phyloP scores from a whole-genome alignment of 2,113 vertebrate species.

The Scatophagus argus region DNA sequence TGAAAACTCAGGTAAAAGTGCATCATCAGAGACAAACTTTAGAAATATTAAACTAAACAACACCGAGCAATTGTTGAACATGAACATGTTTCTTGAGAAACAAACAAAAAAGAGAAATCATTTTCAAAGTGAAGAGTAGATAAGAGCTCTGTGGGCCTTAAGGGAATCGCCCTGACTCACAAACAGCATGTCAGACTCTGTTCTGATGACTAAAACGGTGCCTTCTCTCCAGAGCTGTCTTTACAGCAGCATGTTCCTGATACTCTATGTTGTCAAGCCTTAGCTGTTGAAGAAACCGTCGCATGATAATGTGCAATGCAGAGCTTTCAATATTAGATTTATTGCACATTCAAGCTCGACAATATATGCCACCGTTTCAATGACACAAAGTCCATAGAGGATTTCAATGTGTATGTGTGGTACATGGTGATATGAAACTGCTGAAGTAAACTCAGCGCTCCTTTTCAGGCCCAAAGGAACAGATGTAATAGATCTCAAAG shows the following conservation, averaged over 20 bases:
- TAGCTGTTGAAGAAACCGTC: slow-evolving; percentile 39
- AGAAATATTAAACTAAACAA: slow-evolving; percentile 13
- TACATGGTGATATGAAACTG: slow-evolving; percentile 25
- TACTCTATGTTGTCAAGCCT: slow-evolving; percentile 27
- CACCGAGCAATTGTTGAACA: not conserved
- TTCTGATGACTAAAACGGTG: slow-evolving; percentile 30
- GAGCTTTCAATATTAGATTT: slow-evolving; percentile 20
- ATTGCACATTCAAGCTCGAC: not conserved
- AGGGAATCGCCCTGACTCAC: slow-evolving; percentile 38
- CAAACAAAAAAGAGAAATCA: slow-evolving; percentile 39
- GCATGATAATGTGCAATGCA: slow-evolving; percentile 15
- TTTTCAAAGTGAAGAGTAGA: slow-evolving; percentile 45
- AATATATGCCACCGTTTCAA: slow-evolving; percentile 11
- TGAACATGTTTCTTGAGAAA: slow-evolving; percentile 22
- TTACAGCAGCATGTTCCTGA: slow-evolving; percentile 16
- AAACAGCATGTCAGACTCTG: slow-evolving; percentile 47
- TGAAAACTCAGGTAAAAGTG: not conserved
- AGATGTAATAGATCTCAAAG: slow-evolving; percentile 41
- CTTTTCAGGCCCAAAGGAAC: slow-evolving; percentile 15
- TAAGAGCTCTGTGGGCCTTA: slow-evolving; percentile 38
- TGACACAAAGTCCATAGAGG: slow-evolving; percentile 21
- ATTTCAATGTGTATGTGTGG: slow-evolving; percentile 14
- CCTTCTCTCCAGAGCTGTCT: slow-evolving; percentile 21
- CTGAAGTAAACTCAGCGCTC: slow-evolving; percentile 10
- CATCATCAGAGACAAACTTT: slow-evolving; percentile 10